Base-by-base conservation (phyloP, 2,113 vertebrate genomes). In the Podilymbus podiceps region DNA sequence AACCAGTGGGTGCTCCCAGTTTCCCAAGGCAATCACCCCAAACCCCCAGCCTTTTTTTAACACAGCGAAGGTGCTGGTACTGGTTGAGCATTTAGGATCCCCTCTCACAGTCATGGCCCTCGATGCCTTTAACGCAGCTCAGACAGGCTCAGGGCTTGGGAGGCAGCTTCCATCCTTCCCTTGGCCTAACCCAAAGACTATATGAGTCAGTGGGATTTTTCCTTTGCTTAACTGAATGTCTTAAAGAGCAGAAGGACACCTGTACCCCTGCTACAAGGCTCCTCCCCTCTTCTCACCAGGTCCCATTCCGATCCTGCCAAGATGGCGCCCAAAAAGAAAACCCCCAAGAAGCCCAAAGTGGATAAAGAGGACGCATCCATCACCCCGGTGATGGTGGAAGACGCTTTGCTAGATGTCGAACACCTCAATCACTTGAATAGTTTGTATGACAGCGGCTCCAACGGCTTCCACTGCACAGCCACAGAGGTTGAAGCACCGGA, bases 241-340 rank as follows among this genome's bases (percentile, higher is more conserved):
- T 33, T 31, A 27, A 49, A 30, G 24, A 81, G 38, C 79, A 55
- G 55, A 31, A 77, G 42, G 62, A 49, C 42, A 35, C 21, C 28
- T 25, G 30, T 22, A 42, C 17, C 53, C n/a, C 42, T 62, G n/a
- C 15, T 60, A 15, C 18, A 42, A 46, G 18, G 18, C 58, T 73
- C 22, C 68, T 80, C 56, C 68, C 90, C 60, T 50, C 47, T 95
- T 17, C 56, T 63, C 52, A 19, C 24, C 82, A 95, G 74, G 58
- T 73, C 49, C 60, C 1, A 0, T 50, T 88, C n/a, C 2, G 5
- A 17, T 49, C 44, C 78, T 40, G 18, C 42, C 25, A 38, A 89
- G 18, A 98, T 99, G 98, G 98, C 98, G 40, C 98, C 98, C 33
- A 98, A 98, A 88, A 99, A 98, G 97, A 99, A 98, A 98, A 88